Conservation (phyloP, 2,888 invertebrate genomes). For the Chrysina gloriosa region DNA sequence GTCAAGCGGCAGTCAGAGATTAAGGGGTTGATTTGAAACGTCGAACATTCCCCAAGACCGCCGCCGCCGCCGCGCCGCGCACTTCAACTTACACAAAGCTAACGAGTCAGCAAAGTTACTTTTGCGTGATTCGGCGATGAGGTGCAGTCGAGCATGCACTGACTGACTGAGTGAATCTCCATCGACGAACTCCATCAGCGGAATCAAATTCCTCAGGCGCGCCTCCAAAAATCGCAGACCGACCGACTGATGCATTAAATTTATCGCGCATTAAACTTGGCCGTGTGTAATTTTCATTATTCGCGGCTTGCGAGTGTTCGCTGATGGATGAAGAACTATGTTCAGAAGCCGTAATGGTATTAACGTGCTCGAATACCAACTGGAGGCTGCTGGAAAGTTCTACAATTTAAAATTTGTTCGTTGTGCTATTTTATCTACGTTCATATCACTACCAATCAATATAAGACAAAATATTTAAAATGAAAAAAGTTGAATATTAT, state of each 20-base stretch:
- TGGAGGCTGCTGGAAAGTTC: neutral
- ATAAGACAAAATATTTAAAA: too few species aligned
- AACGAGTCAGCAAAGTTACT: constrained; percentile 51
- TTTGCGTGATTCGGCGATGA: constrained; percentile 26
- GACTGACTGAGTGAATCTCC: constrained; percentile 25
- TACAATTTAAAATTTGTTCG: neutral
- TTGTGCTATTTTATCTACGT: neutral
- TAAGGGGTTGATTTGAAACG: constrained; percentile 39
- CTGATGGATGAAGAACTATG: constrained; percentile 17
- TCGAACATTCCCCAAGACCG: constrained; percentile 37
- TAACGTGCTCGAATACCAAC: neutral
- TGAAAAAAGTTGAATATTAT: too few species aligned
- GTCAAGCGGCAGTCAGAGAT: constrained; percentile 32
- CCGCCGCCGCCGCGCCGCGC: too few species aligned
- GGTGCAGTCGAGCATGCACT: constrained; percentile 21
- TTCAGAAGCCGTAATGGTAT: constrained; percentile 1
- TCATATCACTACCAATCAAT: too few species aligned
- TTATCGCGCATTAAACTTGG: constrained; percentile 32
- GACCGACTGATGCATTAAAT: constrained; percentile 19
- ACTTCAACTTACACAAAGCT: constrained; percentile 48
- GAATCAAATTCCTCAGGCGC: constrained; percentile 20
- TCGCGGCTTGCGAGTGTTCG: neutral
- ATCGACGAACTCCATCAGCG: constrained; percentile 28
- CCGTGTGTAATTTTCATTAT: constrained; percentile 36
- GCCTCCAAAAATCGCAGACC: constrained; percentile 14